phyloP scores from a whole-genome alignment of 2,888 invertebrate genomes.

The Calameuta pallipes region DNA sequence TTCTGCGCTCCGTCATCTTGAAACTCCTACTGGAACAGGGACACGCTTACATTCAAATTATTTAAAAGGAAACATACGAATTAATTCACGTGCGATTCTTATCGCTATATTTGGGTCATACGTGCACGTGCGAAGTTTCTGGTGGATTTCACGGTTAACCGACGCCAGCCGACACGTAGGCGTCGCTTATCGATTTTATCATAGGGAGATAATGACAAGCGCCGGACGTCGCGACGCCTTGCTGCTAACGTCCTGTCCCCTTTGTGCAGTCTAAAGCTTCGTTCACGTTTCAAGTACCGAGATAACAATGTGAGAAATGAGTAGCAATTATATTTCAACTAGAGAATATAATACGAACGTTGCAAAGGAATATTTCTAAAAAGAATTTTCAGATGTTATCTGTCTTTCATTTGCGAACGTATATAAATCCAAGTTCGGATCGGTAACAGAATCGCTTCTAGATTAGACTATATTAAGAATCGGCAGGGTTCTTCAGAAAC shows the following conservation, averaged over 20 bases:
- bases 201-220: conserved; percentile 51
- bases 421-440: not conserved
- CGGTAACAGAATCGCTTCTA: not conserved
- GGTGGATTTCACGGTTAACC: not conserved
- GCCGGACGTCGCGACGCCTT: conserved; percentile 41
- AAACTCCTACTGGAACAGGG: not conserved
- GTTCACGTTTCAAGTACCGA: not conserved
- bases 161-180: conserved; percentile 31
- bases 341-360: not conserved
- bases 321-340: not conserved
- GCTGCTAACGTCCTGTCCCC: conserved; percentile 19
- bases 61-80: not conserved
- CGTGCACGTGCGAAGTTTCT: not conserved
- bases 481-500: not conserved
- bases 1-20: not conserved
- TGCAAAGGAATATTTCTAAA: not conserved
- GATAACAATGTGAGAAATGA: not conserved
- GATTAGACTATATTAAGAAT: not conserved
- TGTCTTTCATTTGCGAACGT: not conserved
- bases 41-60: not conserved
- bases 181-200: conserved; percentile 55
- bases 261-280: not conserved
- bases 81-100: not conserved
- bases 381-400: not conserved
- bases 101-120: not conserved